Conservation (phyloP, 2,113 vertebrate species). For the Microcebus lehilahytsara region DNA sequence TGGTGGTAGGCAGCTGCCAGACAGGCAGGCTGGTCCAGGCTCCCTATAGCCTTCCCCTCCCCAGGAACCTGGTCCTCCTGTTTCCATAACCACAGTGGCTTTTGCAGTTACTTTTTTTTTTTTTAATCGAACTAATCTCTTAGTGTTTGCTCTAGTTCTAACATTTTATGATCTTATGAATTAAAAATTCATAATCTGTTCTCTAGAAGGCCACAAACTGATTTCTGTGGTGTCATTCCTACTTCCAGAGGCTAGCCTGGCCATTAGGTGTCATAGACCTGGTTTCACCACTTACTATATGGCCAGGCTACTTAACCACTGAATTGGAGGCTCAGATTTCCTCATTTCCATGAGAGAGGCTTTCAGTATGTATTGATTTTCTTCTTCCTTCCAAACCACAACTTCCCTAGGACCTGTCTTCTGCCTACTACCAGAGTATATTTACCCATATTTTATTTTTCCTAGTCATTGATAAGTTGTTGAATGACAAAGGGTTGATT, state of each 20-base stretch:
- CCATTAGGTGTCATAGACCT: rapidly evolving
- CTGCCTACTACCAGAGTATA: neutral
- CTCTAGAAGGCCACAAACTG: neutral
- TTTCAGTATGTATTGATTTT: neutral
- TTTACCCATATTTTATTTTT: neutral
- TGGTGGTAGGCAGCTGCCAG: neutral
- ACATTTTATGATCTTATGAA: neutral
- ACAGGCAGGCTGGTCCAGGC: neutral
- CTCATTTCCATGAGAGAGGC: neutral
- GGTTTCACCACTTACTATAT: neutral
- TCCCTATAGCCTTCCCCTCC: neutral
- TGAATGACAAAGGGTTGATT: neutral
- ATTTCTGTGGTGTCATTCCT: neutral
- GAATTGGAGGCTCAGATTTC: neutral
- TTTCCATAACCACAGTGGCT: neutral
- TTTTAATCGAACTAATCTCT: neutral
- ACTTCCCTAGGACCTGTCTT: neutral
- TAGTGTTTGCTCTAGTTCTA: neutral
- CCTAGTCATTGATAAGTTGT: neutral
- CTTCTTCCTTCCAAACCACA: neutral
- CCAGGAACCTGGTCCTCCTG: neutral
- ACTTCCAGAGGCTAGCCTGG: neutral
- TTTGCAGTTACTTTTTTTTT: neutral
- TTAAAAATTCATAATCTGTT: neutral
- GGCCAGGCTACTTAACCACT: neutral